Percentiles rank a stretch among this genome's conserved stretches.
phyloP scores from a whole-genome alignment of 2,797 vertebrate genomes.

The Siniperca scherzeri region DNA sequence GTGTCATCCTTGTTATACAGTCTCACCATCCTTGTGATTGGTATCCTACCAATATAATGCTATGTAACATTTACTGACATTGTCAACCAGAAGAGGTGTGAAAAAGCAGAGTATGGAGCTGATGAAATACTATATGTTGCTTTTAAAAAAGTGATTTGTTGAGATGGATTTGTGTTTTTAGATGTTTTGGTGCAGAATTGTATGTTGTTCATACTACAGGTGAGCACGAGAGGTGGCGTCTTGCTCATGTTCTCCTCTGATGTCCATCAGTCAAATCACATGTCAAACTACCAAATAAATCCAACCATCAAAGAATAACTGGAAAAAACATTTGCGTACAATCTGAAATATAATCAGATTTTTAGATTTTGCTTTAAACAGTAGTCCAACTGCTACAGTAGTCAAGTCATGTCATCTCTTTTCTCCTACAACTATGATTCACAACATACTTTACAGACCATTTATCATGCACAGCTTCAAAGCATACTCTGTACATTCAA shows the following conservation, averaged over 20 bases:
- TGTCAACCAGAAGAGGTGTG: neutral
- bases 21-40: neutral
- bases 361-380: neutral
- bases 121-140: neutral
- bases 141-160: neutral
- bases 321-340: neutral
- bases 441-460: conserved; percentile 17
- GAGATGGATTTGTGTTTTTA: neutral
- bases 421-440: conserved; percentile 14
- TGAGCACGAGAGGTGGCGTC: neutral
- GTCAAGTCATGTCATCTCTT: neutral
- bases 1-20: neutral
- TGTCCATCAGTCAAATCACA: neutral
- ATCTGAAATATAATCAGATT: neutral
- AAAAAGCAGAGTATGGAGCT: neutral
- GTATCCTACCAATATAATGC: neutral
- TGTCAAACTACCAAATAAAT: neutral
- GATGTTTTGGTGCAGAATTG: neutral
- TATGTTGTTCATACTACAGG: neutral
- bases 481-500: conserved; percentile 43
- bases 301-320: neutral
- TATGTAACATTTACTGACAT: neutral
- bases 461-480: conserved; percentile 40
- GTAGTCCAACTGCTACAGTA: neutral
- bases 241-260: conserved; percentile 4